Base-by-base conservation (phyloP, 2,888 invertebrate genomes). In the Mythimna lalbum region DNA sequence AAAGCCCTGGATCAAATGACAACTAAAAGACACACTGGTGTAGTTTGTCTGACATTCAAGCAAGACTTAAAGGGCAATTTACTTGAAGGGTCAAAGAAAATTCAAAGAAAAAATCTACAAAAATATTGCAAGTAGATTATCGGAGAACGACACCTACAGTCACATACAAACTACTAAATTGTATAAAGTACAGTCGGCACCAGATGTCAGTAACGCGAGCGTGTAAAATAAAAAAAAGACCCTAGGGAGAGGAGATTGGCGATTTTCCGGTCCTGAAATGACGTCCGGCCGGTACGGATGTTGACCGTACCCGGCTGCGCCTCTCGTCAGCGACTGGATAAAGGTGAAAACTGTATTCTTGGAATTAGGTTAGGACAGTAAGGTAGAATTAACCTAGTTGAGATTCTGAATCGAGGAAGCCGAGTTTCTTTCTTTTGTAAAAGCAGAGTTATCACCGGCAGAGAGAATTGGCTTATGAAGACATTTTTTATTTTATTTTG, bases 211-310 rank as follows among this genome's bases (percentile, higher is more conserved):
- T 80, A 86, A 86, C 78, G 76, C 64, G 80, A 73, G 74, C 62
- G 80, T 73, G 76, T 81, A 74, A 85, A 88, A 91, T 88, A 91
- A 90, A 87, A 83, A 88, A 81, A 78, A 75, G 21, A 85, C 85
- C 86, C 87, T 87, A 87, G 86, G 80, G 88, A 88, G 87, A 90
- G 93, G 94, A 95, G 95, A 96, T 95, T 95, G 95, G 86, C 89
- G 93, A 94, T 94, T 94, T 95, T 95, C 95, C 95, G 95, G 94
- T 88, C 77, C 87, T 91, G 90, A 92, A 95, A 95, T 95, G 91
- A 95, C 93, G 90, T 95, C 95, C 95, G 95, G 93, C 85, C 84
- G 84, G 88, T 73, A 90, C 94, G 95, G 95, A 95, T 92, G 95
- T 94, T 92, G 92, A 91, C 92, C 90, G 89, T 87, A 75, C 83